These are phyloP conservation scores for Rhodinocichla rosea DNA, from an alignment of 2,113 vertebrate species.

Conservation along the genomic window DNA sequence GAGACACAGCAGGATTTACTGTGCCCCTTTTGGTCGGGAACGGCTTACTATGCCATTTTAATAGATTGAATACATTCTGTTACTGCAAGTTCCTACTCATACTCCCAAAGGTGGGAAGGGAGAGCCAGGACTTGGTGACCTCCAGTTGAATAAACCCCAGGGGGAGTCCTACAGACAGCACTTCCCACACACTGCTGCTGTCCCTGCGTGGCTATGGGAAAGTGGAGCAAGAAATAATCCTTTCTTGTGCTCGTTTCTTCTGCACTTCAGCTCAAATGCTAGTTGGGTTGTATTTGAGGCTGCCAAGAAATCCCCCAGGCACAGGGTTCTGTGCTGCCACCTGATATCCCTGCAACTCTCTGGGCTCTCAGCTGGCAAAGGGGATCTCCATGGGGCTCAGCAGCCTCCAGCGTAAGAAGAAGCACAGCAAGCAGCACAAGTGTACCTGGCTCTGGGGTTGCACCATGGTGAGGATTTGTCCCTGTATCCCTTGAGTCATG, in stretches of 20 bases:
- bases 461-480: background rate
- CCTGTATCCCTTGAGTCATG: background rate
- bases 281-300: background rate
- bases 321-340: background rate
- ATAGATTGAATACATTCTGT: background rate
- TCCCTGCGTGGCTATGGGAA: rapidly evolving
- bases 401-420: rapidly evolving
- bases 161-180: background rate
- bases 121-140: background rate
- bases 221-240: background rate
- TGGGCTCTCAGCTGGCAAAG: background rate
- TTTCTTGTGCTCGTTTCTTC: background rate
- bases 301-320: background rate
- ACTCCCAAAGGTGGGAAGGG: background rate
- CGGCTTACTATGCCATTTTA: background rate
- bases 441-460: background rate
- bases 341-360: background rate
- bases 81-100: background rate
- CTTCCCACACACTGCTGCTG: background rate
- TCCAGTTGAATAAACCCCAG: background rate
- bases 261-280: background rate
- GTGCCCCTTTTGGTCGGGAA: background rate
- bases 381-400: background rate
- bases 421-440: background rate
- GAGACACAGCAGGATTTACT: background rate